Conservation (phyloP, 2,113 vertebrate species). For the Saccopteryx leptura region DNA sequence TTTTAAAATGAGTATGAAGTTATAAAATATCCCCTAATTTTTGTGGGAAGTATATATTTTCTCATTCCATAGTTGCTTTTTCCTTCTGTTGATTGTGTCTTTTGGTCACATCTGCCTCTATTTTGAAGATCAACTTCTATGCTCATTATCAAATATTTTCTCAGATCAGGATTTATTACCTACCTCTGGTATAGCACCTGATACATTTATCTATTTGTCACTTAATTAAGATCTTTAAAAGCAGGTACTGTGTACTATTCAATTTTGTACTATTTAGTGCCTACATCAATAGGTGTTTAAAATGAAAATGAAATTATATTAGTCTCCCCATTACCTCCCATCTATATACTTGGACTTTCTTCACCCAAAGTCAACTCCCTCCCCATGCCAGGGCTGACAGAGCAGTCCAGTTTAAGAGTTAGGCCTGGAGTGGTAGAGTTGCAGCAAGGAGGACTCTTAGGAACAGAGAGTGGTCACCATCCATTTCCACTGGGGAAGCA, state of each 20-base stretch:
- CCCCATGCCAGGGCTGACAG: background rate
- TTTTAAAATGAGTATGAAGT: too few relatives aligned
- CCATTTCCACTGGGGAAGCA: background rate
- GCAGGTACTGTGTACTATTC: background rate
- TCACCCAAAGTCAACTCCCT: background rate
- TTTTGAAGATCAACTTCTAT: background rate
- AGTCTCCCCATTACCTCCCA: background rate
- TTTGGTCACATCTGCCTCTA: background rate
- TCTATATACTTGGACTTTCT: background rate
- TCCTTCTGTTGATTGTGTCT: background rate
- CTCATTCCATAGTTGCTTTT: background rate
- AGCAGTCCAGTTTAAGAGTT: background rate
- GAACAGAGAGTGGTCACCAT: background rate
- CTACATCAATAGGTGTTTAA: background rate
- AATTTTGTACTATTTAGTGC: background rate
- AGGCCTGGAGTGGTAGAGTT: background rate
- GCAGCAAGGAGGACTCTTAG: background rate
- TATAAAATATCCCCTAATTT: too few relatives aligned
- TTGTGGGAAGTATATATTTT: too few relatives aligned
- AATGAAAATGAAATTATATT: conserved; percentile 24
- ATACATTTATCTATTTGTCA: conserved; percentile 21
- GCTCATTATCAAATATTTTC: background rate
- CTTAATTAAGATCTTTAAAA: conserved; percentile 26
- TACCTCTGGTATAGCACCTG: background rate
- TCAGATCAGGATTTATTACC: background rate